Evolutionary conservation across 2,888 invertebrate species (phyloP), one percentile per base, ranked within the genome.

Genomic region (Hypena proboscidalis): DNA sequence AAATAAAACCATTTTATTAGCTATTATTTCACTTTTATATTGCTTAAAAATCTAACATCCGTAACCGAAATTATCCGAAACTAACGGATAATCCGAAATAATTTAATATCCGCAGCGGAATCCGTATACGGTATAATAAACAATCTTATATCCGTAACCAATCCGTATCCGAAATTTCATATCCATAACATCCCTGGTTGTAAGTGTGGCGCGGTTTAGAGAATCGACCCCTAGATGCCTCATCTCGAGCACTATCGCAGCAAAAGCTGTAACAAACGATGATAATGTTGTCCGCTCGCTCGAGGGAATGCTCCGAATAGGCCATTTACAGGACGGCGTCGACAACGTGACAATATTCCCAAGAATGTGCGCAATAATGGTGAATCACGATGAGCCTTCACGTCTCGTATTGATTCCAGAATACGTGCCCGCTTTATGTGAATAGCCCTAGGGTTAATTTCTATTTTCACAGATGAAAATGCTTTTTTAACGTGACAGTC

Each of bases 311-410:
- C 63, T 52, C 41, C 34, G 60, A 72, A 75, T 71, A 61, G 64
- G 51, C 75, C 63, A 71, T 76, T 76, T 61, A 45, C 39, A 60
- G 61, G 48, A 60, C 52, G 56, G 53, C 53, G 56, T 32, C 59
- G 55, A 48, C 61, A 67, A 72, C 69, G 74, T 72, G 70, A 70
- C 74, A 68, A 70, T 72, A 72, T 72, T 71, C 60, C 54, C 60
- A 67, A 70, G 74, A 74, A 74, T 72, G 63, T 67, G 54, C 41
- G 63, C 68, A 70, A 51, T 59, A 64, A 62, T 60, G 55, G 45
- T 46, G 29, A 64, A 64, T 62, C 62, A 57, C 56, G 56, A 43
- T 40, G 60, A 47, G 49, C 56, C 46, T 60, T 45, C 55, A 52
- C 47, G 41, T 42, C 48, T 41, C 33, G 58, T 77, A 77, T 77